These are phyloP conservation scores for Caretta caretta DNA, from an alignment of 2,113 vertebrate genomes.

Conservation along the genomic window DNA sequence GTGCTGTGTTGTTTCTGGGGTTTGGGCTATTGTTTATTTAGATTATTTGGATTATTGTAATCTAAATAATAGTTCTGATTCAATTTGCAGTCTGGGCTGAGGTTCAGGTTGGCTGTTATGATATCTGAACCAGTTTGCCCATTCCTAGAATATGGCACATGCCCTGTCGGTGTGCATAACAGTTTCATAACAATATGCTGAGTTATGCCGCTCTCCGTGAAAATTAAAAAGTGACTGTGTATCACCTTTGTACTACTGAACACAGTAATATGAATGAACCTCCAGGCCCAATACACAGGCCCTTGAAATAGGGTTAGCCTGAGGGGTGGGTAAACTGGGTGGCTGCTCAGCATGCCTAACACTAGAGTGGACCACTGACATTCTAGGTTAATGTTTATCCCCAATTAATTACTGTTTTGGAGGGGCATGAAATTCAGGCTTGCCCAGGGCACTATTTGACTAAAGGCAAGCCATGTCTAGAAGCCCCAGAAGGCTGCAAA, in stretches of 20 bases:
- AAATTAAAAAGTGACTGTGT: background rate
- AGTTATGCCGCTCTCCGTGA: background rate
- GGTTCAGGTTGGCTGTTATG: background rate
- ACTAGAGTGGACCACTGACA: conserved; percentile 31
- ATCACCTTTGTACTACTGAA: conserved; percentile 28
- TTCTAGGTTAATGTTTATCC: conserved; percentile 73
- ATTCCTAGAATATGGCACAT: background rate
- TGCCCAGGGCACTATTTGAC: conserved; percentile 66
- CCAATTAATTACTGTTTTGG: conserved; percentile 72
- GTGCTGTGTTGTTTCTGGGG: background rate
- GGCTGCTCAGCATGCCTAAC: conserved; percentile 30
- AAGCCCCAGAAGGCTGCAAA: conserved; percentile 64
- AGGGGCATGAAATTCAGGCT: conserved; percentile 73
- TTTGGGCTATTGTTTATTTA: background rate
- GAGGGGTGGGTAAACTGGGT: conserved; percentile 25
- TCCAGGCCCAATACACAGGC: conserved; percentile 18
- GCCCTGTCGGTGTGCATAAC: background rate
- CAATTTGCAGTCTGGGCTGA: background rate
- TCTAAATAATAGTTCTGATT: conserved; percentile 49
- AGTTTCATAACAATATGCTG: background rate
- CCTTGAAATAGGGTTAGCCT: conserved; percentile 38
- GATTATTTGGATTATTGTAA: background rate
- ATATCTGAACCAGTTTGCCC: background rate
- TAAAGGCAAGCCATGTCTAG: conserved; percentile 53
- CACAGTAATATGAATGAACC: conserved; percentile 33